Conservation (phyloP, 2,113 vertebrate genomes). For the Prionailurus bengalensis region DNA sequence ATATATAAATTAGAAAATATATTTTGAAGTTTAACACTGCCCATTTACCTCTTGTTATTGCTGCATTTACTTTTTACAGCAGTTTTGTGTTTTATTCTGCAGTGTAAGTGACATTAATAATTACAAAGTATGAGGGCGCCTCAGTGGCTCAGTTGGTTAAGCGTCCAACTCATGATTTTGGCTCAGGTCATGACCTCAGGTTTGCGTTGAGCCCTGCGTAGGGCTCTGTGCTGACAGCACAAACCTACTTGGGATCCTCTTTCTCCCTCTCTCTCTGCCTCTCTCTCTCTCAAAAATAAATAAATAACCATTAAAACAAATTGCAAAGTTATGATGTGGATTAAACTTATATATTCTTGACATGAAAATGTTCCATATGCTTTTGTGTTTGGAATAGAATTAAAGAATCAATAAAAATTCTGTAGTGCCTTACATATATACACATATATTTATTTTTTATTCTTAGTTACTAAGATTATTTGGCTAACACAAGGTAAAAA, state of each 20-base stretch:
- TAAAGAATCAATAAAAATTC: neutral
- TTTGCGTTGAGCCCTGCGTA: too few species aligned
- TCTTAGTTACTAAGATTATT: neutral
- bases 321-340: neutral
- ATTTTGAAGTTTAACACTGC: neutral
- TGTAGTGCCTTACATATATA: neutral
- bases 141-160: too few species aligned
- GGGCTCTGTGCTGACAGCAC: too few species aligned
- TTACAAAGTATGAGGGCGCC: neutral
- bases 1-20: neutral
- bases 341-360: neutral
- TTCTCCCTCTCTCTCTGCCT: too few species aligned
- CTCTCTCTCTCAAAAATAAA: too few species aligned
- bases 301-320: neutral
- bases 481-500: neutral
- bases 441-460: neutral
- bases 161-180: too few species aligned
- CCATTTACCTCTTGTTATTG: neutral
- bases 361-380: neutral
- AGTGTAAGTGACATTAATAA: conserved; percentile 16
- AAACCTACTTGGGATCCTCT: too few species aligned
- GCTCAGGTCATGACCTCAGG: too few species aligned
- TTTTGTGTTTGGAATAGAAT: neutral
- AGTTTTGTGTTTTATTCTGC: neutral
- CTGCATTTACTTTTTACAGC: neutral